A percentile compares a stretch with the other conserved stretches of the same genome.
Conservation (phyloP, 2,113 vertebrate genomes). For the Colossoma macropomum region DNA sequence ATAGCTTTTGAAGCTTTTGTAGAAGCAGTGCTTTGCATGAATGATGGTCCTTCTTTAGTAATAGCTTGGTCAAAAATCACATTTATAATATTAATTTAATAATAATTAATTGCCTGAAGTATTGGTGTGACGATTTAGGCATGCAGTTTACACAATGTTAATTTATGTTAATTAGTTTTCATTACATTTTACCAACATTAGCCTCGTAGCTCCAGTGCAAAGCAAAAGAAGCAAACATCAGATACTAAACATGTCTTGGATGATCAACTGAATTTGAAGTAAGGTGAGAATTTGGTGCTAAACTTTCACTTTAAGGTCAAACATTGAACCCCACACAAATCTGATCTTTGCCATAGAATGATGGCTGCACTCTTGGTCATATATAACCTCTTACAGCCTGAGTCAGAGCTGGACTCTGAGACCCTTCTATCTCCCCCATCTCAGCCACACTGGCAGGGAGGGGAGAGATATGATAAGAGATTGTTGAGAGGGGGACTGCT, state of each 20-base stretch:
- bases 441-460: background rate
- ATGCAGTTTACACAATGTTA: too few species aligned
- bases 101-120: too few species aligned
- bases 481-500: constrained; percentile 25
- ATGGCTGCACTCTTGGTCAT: constrained; percentile 14
- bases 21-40: too few species aligned
- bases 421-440: background rate
- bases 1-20: too few species aligned
- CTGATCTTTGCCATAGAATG: background rate
- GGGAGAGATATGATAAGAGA: constrained; percentile 34
- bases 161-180: too few species aligned
- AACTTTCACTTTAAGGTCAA: background rate
- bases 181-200: too few species aligned
- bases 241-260: too few species aligned
- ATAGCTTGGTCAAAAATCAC: too few species aligned
- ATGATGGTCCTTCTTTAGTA: too few species aligned
- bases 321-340: background rate
- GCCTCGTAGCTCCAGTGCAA: too few species aligned
- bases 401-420: constrained; percentile 7
- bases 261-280: background rate
- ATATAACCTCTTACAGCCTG: background rate
- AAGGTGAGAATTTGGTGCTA: background rate
- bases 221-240: background rate
- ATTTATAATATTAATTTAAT: too few species aligned
- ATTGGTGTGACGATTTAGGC: too few species aligned